Base-by-base conservation (phyloP, 30 jellyfish, hydroid and myxozoan species). In the Pseudorhiza aurosa region DNA sequence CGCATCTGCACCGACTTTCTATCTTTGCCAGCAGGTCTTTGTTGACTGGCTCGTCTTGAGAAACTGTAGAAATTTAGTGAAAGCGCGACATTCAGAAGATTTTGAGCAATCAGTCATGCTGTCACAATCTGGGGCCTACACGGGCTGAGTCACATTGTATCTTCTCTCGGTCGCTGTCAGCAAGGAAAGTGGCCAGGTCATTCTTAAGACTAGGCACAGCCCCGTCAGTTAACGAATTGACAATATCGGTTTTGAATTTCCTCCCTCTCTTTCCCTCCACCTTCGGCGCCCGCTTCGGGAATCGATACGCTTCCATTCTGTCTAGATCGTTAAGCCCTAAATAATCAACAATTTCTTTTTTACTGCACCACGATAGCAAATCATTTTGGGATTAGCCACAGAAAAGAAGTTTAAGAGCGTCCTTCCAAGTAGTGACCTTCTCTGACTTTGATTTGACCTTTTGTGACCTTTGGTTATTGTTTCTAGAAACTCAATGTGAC, bases 91-190 rank as follows among this genome's bases (percentile, higher is more conserved):
- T 25, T 65, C 84, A 2, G 51, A 28, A 1, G 43, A 45, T 45
- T 71, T 59, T 45, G 65, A 51, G 18, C 84, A 24, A 29, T 80
- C 91, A 2, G 65, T 42, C 45, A 80, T 37, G 24, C 49, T 18
- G 37, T 63, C 82, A 19, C 84, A 56, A 45, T 11, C 44, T 49
- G 19, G 39, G 69, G 8, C 91, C 91, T 6, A 18, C 55, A 26
- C 58, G 65, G 37, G 26, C 40, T 9, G 36, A 31, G 3, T 57
- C 88, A 43, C 88, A 59, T 58, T 76, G 40, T 19, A 76, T 76
- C 36, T 43, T 32, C 26, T 76, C 80, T 17, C 27, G 42, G 29
- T 58, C 79, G 30, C 10, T 40, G 25, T 32, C 60, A 26, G 8
- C 36, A 1, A 64, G 25, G 37, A 6, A 11, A 0, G 1, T 17